A percentile compares a stretch with the other conserved stretches of the same genome.
These are phyloP conservation scores for Mastacembelus armatus DNA, from an alignment of 2,797 vertebrate genomes.

Conservation along the genomic window DNA sequence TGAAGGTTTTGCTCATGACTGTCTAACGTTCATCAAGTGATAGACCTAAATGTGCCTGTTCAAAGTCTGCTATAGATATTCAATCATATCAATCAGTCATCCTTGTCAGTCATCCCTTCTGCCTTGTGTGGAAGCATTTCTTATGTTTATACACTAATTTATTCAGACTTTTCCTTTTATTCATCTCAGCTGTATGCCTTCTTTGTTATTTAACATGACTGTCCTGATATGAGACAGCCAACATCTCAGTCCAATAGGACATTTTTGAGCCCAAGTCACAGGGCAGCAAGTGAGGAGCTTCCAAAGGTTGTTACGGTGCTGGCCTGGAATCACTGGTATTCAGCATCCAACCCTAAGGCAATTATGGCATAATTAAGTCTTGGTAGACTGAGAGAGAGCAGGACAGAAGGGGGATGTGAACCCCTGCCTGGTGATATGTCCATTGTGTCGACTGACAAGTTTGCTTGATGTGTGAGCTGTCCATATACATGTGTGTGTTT, in stretches of 20 bases:
- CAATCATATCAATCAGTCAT: neutral
- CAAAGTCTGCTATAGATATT: neutral
- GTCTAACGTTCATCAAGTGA: conserved; percentile 5
- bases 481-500: conserved; percentile 31
- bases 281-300: conserved; percentile 29
- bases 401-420: conserved; percentile 56
- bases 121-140: neutral
- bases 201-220: conserved; percentile 8
- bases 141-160: neutral
- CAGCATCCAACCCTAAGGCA: conserved; percentile 55
- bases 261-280: conserved; percentile 18
- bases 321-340: conserved; percentile 68
- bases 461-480: conserved; percentile 54
- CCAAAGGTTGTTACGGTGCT: conserved; percentile 60
- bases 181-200: neutral
- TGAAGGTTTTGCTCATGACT: neutral
- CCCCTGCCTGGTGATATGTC: conserved; percentile 67
- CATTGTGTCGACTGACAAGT: conserved; percentile 73
- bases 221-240: conserved; percentile 3
- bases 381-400: conserved; percentile 36
- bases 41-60: neutral
- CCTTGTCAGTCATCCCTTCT: neutral
- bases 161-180: neutral
- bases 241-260: conserved; percentile 17
- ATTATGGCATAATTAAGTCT: conserved; percentile 72